phyloP scores from a whole-genome alignment of 2,888 invertebrate genomes.

The Flexamia atlantica region DNA sequence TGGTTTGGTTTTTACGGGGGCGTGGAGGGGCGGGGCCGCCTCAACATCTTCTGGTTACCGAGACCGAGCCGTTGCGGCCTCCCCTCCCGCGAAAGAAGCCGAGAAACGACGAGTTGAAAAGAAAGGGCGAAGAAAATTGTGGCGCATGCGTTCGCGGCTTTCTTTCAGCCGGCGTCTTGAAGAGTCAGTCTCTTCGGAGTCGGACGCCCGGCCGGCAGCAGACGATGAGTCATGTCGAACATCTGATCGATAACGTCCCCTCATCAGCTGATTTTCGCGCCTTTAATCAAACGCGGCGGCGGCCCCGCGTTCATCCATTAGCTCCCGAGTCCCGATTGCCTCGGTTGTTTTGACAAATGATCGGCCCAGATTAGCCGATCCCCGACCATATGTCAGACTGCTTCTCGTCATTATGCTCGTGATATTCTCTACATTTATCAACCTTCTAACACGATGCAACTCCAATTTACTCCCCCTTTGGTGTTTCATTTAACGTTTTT shows the following conservation, averaged over 20 bases:
- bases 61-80: constrained; percentile 68
- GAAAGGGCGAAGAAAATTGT: constrained; percentile 64
- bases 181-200: constrained; percentile 32
- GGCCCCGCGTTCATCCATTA: constrained; percentile 41
- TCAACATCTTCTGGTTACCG: constrained; percentile 67
- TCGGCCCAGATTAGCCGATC: constrained; percentile 36
- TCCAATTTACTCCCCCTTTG: constrained; percentile 6
- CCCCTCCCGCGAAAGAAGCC: constrained; percentile 69
- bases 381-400: constrained; percentile 48
- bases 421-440: constrained; percentile 45
- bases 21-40: constrained; percentile 64
- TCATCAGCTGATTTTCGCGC: constrained; percentile 54
- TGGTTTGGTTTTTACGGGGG: constrained; percentile 67
- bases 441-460: not conserved
- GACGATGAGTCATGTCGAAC: constrained; percentile 35
- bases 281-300: constrained; percentile 50
- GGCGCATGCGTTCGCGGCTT: constrained; percentile 42
- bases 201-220: constrained; percentile 24
- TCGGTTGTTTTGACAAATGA: constrained; percentile 54
- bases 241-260: constrained; percentile 26
- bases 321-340: constrained; percentile 36
- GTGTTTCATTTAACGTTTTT: no score
- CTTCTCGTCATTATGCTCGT: constrained; percentile 34
- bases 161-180: constrained; percentile 58
- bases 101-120: constrained; percentile 68